These are phyloP conservation scores for Cheirogaleus major DNA, from an alignment of 2,797 vertebrate genomes.

Conservation along the genomic window DNA sequence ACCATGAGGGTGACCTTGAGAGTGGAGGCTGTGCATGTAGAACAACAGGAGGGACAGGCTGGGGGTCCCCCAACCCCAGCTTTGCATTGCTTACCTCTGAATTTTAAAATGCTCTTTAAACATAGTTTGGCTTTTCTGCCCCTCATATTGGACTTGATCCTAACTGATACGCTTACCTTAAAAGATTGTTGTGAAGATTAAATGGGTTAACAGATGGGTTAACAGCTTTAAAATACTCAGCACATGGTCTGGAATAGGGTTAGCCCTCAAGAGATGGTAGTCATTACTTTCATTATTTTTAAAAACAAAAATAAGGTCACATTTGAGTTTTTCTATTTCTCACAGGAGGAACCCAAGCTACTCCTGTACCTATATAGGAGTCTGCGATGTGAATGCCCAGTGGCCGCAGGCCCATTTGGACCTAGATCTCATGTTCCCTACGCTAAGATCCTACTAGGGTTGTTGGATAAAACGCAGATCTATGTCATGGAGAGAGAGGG, in stretches of 20 bases:
- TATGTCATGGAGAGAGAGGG: too few relatives aligned
- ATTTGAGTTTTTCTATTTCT: background rate
- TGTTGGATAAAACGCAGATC: background rate
- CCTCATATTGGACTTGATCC: background rate
- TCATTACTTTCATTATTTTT: background rate
- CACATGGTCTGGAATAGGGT: background rate
- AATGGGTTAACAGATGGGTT: background rate
- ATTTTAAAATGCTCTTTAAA: background rate
- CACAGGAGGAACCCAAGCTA: background rate
- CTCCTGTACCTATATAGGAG: accelerated
- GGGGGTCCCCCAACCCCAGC: background rate
- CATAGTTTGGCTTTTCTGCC: background rate
- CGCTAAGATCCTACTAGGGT: background rate
- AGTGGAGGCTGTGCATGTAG: background rate
- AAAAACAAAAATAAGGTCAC: background rate
- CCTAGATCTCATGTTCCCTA: background rate
- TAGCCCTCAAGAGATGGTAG: background rate
- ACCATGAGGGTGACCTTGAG: too few relatives aligned
- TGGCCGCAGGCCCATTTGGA: accelerated
- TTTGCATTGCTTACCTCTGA: background rate
- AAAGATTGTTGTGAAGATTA: background rate
- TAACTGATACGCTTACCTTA: background rate
- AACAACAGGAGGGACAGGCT: background rate
- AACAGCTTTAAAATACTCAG: background rate
- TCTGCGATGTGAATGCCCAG: accelerated